Percentiles rank a stretch among this genome's conserved stretches.
Evolutionary conservation across 1,140 invertebrate species (phyloP).

Genomic region (Zophobas morio): DNA sequence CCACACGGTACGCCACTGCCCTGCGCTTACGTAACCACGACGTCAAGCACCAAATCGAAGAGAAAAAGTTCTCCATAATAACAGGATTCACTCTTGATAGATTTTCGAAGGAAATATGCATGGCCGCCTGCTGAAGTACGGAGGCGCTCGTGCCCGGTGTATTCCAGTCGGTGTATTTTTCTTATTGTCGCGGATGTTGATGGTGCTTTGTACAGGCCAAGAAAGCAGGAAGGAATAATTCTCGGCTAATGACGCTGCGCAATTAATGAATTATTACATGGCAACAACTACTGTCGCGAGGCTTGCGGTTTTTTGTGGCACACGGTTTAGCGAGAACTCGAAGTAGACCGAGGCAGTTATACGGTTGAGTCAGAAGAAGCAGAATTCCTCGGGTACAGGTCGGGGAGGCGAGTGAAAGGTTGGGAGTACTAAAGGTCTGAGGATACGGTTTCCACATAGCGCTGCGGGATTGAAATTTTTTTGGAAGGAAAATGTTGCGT

Average conservation of each 20-base stretch:
- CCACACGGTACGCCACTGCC: not conserved
- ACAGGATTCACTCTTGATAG: constrained; percentile 33
- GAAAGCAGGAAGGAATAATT: constrained; percentile 16
- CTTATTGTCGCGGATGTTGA: constrained; percentile 1
- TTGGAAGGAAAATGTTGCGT: no score
- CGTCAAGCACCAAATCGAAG: constrained; percentile 5
- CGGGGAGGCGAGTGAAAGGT: no score
- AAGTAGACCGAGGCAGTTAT: no score
- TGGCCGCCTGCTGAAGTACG: constrained; percentile 5
- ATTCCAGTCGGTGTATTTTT: not conserved
- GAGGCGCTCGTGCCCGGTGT: not conserved
- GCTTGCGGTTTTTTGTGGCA: not conserved
- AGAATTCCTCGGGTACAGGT: no score
- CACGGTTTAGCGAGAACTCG: no score
- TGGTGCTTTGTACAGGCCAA: not conserved
- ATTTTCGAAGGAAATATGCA: constrained; percentile 28
- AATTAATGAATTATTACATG: constrained; percentile 10
- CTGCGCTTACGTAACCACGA: not conserved
- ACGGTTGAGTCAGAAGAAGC: no score
- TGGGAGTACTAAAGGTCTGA: no score
- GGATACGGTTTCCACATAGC: no score
- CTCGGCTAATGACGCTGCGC: constrained; percentile 1
- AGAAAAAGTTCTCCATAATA: constrained; percentile 26
- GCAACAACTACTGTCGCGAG: not conserved
- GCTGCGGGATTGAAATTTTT: no score